Base-by-base conservation (phyloP, 2,797 vertebrate species). In the Molossus molossus region DNA sequence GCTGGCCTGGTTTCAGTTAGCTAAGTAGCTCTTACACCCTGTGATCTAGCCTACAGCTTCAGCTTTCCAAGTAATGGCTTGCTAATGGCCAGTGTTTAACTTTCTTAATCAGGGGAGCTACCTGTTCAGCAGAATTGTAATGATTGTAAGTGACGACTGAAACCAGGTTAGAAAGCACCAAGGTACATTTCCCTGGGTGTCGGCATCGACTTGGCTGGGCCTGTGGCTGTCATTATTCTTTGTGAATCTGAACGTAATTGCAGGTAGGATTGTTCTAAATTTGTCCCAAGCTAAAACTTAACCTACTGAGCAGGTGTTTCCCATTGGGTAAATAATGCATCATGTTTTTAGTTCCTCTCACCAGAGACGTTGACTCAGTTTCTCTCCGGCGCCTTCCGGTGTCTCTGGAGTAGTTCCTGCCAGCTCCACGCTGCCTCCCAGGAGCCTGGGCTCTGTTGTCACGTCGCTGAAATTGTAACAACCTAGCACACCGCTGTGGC, bases 81-180 rank as follows among this genome's bases (percentile, higher is more conserved):
- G 62, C 91, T 97, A 87, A 96, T 96, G 93, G 90, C 93, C 97
- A 95, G 89, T 96, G 95, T 96, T 97, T 95, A 96, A 95, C 95
- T 94, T 96, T 97, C 86, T 92, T 75, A 95, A 93, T 96, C 83
- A 83, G 91, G 87, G 90, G 87, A 96, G 94, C 96, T 96, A 87
- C 97, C 95, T 91, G 76, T 97, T 97, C 96, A 97, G 96, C 96
- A 97, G 95, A 95, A 98, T 97, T 97, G 91, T 64, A 8, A 67
- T 91, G 96, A 95, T 95, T 91, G 23, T 80, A 81, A 94, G 94
- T 81, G 96, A 95, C 96, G 97, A 96, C 93, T 87, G 82, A 96
- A 96, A 96, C 84, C 92, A 94, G 89, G 94, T 96, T 96, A 95
- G 94, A 95, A 95, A 96, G 92, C 96, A 95, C 95, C 95, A 96